These are phyloP conservation scores for Trigoniulus corallinus DNA, from an alignment of 1,140 invertebrate genomes.

Conservation along the genomic window DNA sequence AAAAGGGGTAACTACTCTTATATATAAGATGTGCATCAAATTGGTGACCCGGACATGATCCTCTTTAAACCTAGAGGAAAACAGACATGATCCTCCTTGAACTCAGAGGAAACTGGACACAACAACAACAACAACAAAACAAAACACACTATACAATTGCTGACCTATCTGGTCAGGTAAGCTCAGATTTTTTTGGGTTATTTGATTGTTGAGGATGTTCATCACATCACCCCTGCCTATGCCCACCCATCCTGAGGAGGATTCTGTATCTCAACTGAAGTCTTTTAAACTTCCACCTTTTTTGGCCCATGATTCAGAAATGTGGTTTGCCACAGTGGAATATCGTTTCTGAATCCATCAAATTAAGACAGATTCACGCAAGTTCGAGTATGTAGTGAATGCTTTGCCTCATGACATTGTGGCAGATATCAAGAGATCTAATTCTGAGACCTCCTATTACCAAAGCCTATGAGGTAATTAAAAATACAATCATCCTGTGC, in stretches of 20 bases:
- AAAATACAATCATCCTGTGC: background rate
- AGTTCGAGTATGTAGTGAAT: background rate
- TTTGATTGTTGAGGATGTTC: background rate
- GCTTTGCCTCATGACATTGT: background rate
- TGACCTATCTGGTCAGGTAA: too few species aligned
- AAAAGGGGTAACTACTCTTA: too few species aligned
- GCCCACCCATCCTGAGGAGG: background rate
- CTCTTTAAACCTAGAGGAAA: too few species aligned
- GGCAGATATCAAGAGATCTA: background rate
- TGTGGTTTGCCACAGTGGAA: background rate
- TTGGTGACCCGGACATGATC: too few species aligned
- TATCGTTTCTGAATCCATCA: background rate
- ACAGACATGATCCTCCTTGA: too few species aligned
- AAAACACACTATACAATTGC: too few species aligned
- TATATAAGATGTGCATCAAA: too few species aligned
- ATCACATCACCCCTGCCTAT: background rate
- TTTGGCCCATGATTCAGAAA: background rate
- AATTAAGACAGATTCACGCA: background rate
- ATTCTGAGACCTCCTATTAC: background rate
- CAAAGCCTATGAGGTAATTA: background rate
- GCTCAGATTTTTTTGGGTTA: background rate
- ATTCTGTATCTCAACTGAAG: background rate
- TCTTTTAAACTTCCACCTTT: background rate
- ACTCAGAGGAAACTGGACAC: too few species aligned
- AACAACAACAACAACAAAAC: too few species aligned